Base-by-base conservation (phyloP, 1,140 invertebrate genomes). In the Asbolus verrucosus region DNA sequence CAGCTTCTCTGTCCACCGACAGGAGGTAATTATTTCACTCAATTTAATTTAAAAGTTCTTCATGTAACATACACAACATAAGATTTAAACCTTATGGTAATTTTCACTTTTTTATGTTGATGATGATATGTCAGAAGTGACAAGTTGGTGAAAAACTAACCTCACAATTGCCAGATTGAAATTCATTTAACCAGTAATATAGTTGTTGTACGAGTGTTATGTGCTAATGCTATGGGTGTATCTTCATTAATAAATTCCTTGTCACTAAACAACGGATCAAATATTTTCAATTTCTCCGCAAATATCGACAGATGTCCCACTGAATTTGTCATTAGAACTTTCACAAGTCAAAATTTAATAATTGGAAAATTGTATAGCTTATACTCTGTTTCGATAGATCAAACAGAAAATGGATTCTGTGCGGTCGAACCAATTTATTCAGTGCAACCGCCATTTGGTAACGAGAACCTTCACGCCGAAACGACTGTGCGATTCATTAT, bases 291-390 rank as follows among this genome's bases (percentile, higher is more conserved):
- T 54, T 76, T 74, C 61, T 77, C 75, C 16, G 68, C 69, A 13
- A 59, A 70, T 65, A 73, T 81, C 27, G 66, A 73, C 43, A 71
- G 67, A 24, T 14, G 67, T 6, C 80, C 80, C 18, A 87, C 85
- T 46, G 85, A 87, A 80, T 82, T 87, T 74, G 80, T 86, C 39
- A 77, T 83, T 73, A 82, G 80, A 19, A 82, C 85, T 75, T 89
- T 83, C 79, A 85, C 85, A 38, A 88, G 91, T 78, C 86, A 86
- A 71, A 79, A 84, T 60, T 85, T 91, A 50, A 80, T 91, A 54
- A 85, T 90, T 68, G 73, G 85, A 77, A 91, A 90, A 81, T 82
- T 92, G 74, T 90, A 89, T 6, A 87, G 86, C 67, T 77, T 92
- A 68, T 81, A 91, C 54, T 80, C 81, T 46, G 83, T 91, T 36